These are phyloP conservation scores for Meleagris gallopavo DNA, from an alignment of 2,113 vertebrate species.

Conservation along the genomic window DNA sequence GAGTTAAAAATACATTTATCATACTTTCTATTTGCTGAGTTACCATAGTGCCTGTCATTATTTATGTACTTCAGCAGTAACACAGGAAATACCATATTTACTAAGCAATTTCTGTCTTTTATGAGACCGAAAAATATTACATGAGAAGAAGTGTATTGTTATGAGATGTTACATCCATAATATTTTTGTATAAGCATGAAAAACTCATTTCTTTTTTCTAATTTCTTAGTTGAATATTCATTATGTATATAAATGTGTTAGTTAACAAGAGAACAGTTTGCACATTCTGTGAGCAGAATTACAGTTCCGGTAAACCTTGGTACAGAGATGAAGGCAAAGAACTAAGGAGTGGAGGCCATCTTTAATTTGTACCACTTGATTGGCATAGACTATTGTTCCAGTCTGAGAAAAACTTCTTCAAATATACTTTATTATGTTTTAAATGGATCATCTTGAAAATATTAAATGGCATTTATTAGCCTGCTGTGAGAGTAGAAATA, in stretches of 20 bases:
- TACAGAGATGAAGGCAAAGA: background rate
- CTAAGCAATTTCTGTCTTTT: background rate
- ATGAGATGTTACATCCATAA: background rate
- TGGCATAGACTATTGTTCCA: background rate
- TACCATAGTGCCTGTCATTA: background rate
- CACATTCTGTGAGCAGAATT: background rate
- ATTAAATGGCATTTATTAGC: background rate
- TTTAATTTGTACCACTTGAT: background rate
- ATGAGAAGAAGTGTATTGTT: background rate
- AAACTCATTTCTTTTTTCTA: background rate
- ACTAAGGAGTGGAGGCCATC: background rate
- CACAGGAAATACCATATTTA: background rate
- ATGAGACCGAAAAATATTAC: background rate
- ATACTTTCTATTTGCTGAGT: background rate
- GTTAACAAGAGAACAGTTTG: fast-evolving
- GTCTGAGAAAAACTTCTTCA: background rate
- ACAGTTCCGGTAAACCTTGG: background rate
- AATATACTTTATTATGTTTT: background rate
- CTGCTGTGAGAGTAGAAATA: background rate
- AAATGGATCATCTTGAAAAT: background rate
- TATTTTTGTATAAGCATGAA: background rate
- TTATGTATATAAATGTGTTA: background rate
- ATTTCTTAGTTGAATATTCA: background rate
- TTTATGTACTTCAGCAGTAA: background rate
- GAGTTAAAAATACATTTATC: background rate